phyloP scores from a whole-genome alignment of 1,140 invertebrate species.

The Leptestheria dahalacensis region DNA sequence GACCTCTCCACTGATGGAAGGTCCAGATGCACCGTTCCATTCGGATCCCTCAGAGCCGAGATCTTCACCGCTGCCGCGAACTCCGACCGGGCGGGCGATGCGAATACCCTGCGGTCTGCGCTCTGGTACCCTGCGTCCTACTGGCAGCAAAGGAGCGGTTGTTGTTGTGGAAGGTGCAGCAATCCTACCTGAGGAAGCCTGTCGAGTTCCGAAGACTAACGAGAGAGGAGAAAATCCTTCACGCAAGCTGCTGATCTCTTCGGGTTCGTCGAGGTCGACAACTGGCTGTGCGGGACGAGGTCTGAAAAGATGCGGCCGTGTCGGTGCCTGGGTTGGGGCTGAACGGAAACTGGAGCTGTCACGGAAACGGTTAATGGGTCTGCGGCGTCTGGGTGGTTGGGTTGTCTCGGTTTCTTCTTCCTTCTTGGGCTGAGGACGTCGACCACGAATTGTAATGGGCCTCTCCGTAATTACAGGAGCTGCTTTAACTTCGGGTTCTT shows the following conservation, averaged over 20 bases:
- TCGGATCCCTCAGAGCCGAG: background rate
- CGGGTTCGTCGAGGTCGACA: background rate
- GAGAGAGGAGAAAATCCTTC: background rate
- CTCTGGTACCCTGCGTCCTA: background rate
- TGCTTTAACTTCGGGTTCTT: background rate
- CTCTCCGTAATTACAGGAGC: background rate
- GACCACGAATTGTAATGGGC: background rate
- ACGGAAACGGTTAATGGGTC: background rate
- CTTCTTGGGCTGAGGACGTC: background rate
- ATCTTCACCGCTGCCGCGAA: background rate
- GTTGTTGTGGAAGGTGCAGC: background rate
- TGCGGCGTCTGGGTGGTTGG: background rate
- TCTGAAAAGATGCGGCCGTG: background rate
- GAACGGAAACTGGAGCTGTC: background rate
- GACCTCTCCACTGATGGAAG: background rate
- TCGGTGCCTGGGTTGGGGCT: background rate
- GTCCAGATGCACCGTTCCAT: background rate
- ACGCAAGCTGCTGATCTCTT: background rate
- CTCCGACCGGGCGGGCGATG: background rate
- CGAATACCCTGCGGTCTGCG: constrained; percentile 1
- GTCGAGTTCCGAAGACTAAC: background rate
- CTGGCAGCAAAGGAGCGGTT: background rate
- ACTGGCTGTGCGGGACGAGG: background rate
- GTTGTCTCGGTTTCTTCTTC: background rate
- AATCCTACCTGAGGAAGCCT: background rate